Percentiles rank a stretch among this genome's conserved stretches.
These are phyloP conservation scores for Agapostemon virescens DNA, from an alignment of 2,888 invertebrate genomes.

Conservation along the genomic window DNA sequence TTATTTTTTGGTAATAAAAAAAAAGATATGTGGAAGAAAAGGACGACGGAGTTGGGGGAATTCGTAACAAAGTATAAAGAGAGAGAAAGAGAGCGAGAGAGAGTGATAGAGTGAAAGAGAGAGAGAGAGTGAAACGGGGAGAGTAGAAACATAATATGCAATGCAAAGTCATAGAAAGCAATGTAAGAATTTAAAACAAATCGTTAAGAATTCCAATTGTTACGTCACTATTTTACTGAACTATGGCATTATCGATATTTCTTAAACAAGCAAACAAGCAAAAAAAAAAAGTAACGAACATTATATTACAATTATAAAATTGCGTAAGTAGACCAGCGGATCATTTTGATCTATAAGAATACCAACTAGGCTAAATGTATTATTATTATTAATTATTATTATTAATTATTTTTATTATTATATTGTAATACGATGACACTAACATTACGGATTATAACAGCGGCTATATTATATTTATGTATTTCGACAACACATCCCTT, in stretches of 20 bases:
- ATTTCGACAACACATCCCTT: slow-evolving; percentile 72
- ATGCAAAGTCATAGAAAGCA: slow-evolving; percentile 61
- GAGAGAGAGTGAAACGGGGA: slow-evolving; percentile 22
- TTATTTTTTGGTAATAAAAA: slow-evolving; percentile 68
- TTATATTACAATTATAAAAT: slow-evolving; percentile 65
- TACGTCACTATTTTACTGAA: slow-evolving; percentile 62
- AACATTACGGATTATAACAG: slow-evolving; percentile 78
- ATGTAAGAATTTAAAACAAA: slow-evolving; percentile 55
- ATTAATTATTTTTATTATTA: slow-evolving; percentile 70
- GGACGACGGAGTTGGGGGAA: slow-evolving; percentile 53
- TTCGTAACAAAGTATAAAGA: slow-evolving; percentile 48
- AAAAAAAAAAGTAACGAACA: slow-evolving; percentile 52
- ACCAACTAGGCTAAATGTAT: slow-evolving; percentile 76
- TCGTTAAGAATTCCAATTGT: slow-evolving; percentile 59
- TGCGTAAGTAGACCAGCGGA: slow-evolving; percentile 71
- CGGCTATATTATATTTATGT: slow-evolving; percentile 78
- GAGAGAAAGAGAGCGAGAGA: slow-evolving; percentile 32
- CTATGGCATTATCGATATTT: slow-evolving; percentile 59
- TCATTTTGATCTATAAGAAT: slow-evolving; percentile 74
- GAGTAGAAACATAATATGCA: slow-evolving; percentile 52
- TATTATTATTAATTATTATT: slow-evolving; percentile 70
- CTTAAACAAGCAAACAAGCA: slow-evolving; percentile 52
- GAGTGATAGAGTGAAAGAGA: slow-evolving; percentile 21
- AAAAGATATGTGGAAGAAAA: slow-evolving; percentile 43
- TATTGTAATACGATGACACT: slow-evolving; percentile 77